Evolutionary conservation across 2,888 invertebrate species (phyloP), one percentile per base, ranked within the genome.

Genomic region (Caenorhabditis becei): DNA sequence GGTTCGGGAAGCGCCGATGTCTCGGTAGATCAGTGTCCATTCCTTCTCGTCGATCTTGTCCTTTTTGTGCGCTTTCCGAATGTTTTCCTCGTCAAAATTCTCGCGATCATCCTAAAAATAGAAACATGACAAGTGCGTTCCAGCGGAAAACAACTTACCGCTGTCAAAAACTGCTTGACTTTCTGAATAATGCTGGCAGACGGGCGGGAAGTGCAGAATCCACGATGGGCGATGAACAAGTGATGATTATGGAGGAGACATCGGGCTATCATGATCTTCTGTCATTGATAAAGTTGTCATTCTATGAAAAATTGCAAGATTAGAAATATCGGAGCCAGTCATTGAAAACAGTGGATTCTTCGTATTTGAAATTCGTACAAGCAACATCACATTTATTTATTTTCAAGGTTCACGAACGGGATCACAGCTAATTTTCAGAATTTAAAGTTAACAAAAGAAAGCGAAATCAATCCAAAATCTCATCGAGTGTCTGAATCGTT

Each of bases 21-120:
- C 85, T 56, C 82, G 65, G 56, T 86, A 85, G 44, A 86, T 84
- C 16, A 85, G 59, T 16, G 72, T 80, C 83, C 83, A 86, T 66
- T 85, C 78, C 20, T 66, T 78, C 44, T 66, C 59, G 37, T 79
- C 58, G 0, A 86, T 44, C 20, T 67, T 44, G 59, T 86, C 86
- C 74, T 62, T 77, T 66, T 78, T 32, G 59, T 85, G 80, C 4
- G 82, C 70, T 61, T 77, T 59, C 41, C 54, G 37, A 26, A 86
- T 71, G n/a, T 80, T 75, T 51, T 83, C 81, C 10, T 18, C 61
- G 51, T 86, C 79, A 49, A 86, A 86, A 41, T 72, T 84, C 14
- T 83, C 82, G 10, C 62, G 74, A 28, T 86, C 86, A 41, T 63
- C 75, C 86, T 86, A 66, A 65, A 82, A 41, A 24, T 41, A 44